Evolutionary conservation across 1,140 invertebrate species (phyloP).

Genomic region (Drepana arcuata): DNA sequence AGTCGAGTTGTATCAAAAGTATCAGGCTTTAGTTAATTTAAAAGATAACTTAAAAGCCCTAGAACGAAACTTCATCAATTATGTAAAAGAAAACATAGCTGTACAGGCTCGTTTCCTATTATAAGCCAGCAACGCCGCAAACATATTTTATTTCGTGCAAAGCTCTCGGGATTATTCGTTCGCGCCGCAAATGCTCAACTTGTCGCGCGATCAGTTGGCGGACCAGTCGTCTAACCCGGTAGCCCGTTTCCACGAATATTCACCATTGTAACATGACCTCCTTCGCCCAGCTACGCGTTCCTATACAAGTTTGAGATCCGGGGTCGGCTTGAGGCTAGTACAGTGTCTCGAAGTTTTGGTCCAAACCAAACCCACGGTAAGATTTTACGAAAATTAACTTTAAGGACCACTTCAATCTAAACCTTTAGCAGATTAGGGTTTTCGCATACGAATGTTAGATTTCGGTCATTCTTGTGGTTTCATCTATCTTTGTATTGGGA

Average conservation of each 20-base stretch:
- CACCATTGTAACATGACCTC: conserved; percentile 27
- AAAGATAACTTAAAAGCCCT: no score
- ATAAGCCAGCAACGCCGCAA: conserved; percentile 24
- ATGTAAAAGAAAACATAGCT: no score
- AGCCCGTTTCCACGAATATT: conserved; percentile 20
- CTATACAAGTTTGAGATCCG: conserved; percentile 8
- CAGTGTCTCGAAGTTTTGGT: conserved; percentile 12
- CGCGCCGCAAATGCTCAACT: conserved; percentile 29
- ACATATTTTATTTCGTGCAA: conserved; percentile 58
- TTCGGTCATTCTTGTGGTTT: conserved; percentile 25
- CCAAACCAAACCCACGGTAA: conserved; percentile 26
- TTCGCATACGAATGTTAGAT: conserved; percentile 30
- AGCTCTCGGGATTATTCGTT: conserved; percentile 38
- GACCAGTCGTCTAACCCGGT: conserved; percentile 13
- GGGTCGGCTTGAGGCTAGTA: not conserved
- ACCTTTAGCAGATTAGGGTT: conserved; percentile 47
- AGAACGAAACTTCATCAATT: no score
- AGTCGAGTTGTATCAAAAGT: no score
- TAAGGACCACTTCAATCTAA: conserved; percentile 52
- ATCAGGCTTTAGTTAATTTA: no score
- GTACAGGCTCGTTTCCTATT: no score
- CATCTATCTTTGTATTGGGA: conserved; percentile 11
- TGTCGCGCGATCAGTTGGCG: conserved; percentile 18
- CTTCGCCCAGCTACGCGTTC: conserved; percentile 12
- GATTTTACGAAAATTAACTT: conserved; percentile 64